Conservation (phyloP, 2,797 vertebrate genomes). For the Masticophis lateralis region DNA sequence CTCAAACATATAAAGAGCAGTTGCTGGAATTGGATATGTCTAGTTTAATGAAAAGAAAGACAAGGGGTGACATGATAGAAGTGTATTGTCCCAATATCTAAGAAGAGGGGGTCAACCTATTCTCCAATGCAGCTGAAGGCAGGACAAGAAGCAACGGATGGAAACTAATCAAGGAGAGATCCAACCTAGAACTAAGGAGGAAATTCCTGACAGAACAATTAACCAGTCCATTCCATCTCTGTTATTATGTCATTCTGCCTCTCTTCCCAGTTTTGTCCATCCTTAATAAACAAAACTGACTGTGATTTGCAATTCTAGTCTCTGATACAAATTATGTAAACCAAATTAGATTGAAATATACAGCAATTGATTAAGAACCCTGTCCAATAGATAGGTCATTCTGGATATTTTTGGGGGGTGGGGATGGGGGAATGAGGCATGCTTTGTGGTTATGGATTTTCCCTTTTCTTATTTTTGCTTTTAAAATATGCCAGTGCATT, state of each 20-base stretch:
- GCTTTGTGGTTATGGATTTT: not conserved
- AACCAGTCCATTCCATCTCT: no score
- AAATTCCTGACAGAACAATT: not conserved
- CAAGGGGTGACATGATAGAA: not conserved
- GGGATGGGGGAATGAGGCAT: not conserved
- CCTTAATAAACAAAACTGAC: not conserved
- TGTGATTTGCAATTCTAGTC: not conserved
- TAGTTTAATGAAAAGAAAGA: not conserved
- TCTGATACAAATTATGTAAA: not conserved
- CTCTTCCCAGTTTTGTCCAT: not conserved
- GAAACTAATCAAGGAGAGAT: not conserved
- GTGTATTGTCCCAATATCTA: not conserved
- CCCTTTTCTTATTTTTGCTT: not conserved
- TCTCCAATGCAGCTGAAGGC: not conserved
- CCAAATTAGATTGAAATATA: not conserved
- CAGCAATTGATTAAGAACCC: not conserved
- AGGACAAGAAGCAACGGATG: not conserved
- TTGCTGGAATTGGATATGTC: not conserved
- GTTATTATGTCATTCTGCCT: not conserved
- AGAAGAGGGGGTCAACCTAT: not conserved
- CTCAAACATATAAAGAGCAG: not conserved
- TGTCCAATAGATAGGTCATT: not conserved
- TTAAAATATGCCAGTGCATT: not conserved
- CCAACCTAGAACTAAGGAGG: not conserved
- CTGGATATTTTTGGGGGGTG: not conserved